Conservation (phyloP, 2,888 invertebrate species). For the Sialis fuliginosa region DNA sequence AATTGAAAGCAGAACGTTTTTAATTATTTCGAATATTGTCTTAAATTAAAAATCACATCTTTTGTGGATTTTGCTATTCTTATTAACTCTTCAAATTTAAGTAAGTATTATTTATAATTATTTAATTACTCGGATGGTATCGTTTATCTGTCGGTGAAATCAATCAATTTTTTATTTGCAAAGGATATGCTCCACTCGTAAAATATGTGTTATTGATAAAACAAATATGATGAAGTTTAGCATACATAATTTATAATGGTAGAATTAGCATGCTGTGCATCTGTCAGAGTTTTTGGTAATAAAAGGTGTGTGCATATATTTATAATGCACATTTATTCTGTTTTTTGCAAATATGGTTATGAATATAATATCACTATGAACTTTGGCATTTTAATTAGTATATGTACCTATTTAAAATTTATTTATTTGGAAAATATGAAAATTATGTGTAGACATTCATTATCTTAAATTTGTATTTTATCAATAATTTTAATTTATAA, state of each 20-base stretch:
- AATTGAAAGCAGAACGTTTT: conserved; percentile 17
- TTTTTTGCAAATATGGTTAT: not conserved
- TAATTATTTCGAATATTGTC: too few relatives aligned
- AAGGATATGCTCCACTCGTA: not conserved
- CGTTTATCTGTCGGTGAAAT: conserved; percentile 1
- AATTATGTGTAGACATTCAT: too few relatives aligned
- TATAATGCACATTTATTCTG: not conserved
- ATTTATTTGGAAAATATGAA: too few relatives aligned
- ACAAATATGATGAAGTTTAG: conserved; percentile 22
- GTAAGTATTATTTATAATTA: conserved; percentile 1
- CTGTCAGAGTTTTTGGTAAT: conserved; percentile 15
- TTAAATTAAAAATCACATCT: too few relatives aligned
- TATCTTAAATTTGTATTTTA: too few relatives aligned
- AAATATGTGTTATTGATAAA: conserved; percentile 21
- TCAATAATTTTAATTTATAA: too few relatives aligned
- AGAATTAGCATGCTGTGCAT: conserved; percentile 23
- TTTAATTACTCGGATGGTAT: not conserved
- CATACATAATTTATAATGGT: conserved; percentile 16
- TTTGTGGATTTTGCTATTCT: not conserved
- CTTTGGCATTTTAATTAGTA: not conserved
- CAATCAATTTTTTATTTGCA: conserved; percentile 2
- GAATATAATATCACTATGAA: not conserved
- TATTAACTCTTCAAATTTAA: not conserved
- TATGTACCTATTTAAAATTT: too few relatives aligned
- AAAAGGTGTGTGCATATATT: not conserved